phyloP scores from a whole-genome alignment of 2,113 vertebrate species.

The Syngnathus floridae region DNA sequence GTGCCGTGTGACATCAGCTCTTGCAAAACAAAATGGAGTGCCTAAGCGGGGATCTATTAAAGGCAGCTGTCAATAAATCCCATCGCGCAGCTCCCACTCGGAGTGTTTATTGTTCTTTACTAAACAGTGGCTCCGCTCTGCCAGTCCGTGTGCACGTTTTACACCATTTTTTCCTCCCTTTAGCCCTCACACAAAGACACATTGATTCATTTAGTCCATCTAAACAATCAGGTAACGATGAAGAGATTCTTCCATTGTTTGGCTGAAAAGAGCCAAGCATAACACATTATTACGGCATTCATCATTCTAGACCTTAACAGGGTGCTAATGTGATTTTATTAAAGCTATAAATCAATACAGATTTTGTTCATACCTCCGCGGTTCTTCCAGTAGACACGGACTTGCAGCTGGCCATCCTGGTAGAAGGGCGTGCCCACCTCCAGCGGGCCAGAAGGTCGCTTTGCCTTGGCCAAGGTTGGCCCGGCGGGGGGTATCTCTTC shows the following conservation, averaged over 20 bases:
- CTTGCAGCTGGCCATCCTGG: conserved; percentile 85
- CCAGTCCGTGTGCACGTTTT: conserved; percentile 30
- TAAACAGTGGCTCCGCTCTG: conserved; percentile 51
- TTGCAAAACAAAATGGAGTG: conserved; percentile 52
- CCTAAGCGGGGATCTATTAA: conserved; percentile 52
- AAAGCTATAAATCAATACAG: conserved; percentile 34
- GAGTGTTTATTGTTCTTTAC: conserved; percentile 64
- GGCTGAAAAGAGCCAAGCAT: conserved; percentile 33
- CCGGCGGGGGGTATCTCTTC: conserved; percentile 66
- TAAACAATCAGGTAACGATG: conserved; percentile 30
- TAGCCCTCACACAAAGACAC: conserved; percentile 50
- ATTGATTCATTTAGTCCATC: conserved; percentile 47
- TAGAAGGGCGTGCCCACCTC: conserved; percentile 88
- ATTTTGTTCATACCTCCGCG: conserved; percentile 72
- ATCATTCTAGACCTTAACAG: conserved; percentile 37
- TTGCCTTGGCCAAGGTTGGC: conserved; percentile 68
- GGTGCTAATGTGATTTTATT: conserved; percentile 41
- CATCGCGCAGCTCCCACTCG: conserved; percentile 20
- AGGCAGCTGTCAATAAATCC: conserved; percentile 66
- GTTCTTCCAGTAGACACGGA: conserved; percentile 94
- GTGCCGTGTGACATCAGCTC: conserved; percentile 54
- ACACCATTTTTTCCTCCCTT: conserved; percentile 17
- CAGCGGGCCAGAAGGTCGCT: conserved; percentile 72
- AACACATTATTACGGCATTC: conserved; percentile 37
- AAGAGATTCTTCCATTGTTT: conserved; percentile 33